phyloP scores from a whole-genome alignment of 2,888 invertebrate species.

The Rhyacophila evoluta region DNA sequence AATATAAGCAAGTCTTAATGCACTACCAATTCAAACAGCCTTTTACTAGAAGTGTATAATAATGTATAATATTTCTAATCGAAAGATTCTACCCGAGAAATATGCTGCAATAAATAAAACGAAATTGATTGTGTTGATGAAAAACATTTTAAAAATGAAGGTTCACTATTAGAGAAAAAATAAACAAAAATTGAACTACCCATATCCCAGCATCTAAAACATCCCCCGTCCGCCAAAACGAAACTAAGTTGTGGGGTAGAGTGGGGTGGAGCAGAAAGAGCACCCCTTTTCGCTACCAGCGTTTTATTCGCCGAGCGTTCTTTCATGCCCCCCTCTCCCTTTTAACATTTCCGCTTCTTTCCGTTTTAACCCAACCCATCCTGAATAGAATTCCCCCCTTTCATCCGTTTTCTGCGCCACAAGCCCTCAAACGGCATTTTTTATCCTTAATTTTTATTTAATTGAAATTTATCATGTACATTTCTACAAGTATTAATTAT shows the following conservation, averaged over 20 bases:
- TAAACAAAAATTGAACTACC: conserved; percentile 11
- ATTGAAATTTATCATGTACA: no score
- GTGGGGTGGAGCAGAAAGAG: conserved; percentile 22
- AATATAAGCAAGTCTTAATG: no score
- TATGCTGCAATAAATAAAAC: no score
- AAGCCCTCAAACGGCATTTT: neutral
- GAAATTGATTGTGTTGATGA: no score
- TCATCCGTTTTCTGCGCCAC: conserved; percentile 22
- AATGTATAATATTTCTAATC: no score
- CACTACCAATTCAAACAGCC: no score
- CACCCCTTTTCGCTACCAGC: conserved; percentile 33
- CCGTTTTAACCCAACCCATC: conserved; percentile 37
- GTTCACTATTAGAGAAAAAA: no score
- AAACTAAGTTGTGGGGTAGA: conserved; percentile 21
- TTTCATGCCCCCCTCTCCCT: conserved; percentile 46
- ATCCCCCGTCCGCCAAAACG: conserved; percentile 17
- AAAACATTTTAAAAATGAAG: no score
- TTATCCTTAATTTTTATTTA: no score
- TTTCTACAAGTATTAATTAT: no score
- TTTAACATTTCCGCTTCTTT: conserved; percentile 33
- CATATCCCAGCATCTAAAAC: conserved; percentile 24
- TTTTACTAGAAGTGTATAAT: no score
- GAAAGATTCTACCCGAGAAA: no score
- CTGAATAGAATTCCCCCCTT: conserved; percentile 25
- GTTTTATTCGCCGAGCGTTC: conserved; percentile 53